Evolutionary conservation across 1,140 invertebrate genomes (phyloP), one percentile per base, ranked within the genome.

Genomic region (Bombus balteatus): DNA sequence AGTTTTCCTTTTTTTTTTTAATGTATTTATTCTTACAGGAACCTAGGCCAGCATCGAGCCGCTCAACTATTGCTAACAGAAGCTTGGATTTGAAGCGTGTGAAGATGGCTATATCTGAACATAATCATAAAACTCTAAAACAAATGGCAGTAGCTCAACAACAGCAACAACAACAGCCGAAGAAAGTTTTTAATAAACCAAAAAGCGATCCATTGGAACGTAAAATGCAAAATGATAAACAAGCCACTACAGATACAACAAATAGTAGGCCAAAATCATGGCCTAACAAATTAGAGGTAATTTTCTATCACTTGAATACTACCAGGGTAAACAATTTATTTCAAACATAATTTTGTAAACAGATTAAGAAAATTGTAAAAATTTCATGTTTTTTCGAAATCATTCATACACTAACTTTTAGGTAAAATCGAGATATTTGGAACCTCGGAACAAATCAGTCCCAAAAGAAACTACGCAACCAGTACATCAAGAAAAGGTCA

Each of bases 381-480:
- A 25, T 68, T 1, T 37, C 3, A 37, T 37, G 15, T 59, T 62
- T 53, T 32, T 28, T 18, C 28, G 8, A 71, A 25, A 81, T 78
- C 59, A 37, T 80, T 62, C 28, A 32, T 53, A 28, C n/a, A 47
- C 53, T 37, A 85, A 37, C n/a, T 88, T 87, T 34, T 53, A 95
- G 94, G 95, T 96, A 25, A 96, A 96, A 80, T 96, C 96, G 2
- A 94, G 96, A 32, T 96, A 96, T 83, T 88, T 96, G 68, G 96
- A 96, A 88, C 96, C 95, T 62, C 94, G 95, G 68, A 94, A 93
- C 43, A 94, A 95, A 74, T 90, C 92, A 47, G 84, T 92, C 22
- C 84, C 93, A 25, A 94, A 95, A 85, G 93, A 92, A 43, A 87
- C 87, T 41, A 15, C 59, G 3, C 59, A 86, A 0, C 87, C 83